Base-by-base conservation (phyloP, 2,113 vertebrate genomes). In the Nothocercus nigrocapillus region DNA sequence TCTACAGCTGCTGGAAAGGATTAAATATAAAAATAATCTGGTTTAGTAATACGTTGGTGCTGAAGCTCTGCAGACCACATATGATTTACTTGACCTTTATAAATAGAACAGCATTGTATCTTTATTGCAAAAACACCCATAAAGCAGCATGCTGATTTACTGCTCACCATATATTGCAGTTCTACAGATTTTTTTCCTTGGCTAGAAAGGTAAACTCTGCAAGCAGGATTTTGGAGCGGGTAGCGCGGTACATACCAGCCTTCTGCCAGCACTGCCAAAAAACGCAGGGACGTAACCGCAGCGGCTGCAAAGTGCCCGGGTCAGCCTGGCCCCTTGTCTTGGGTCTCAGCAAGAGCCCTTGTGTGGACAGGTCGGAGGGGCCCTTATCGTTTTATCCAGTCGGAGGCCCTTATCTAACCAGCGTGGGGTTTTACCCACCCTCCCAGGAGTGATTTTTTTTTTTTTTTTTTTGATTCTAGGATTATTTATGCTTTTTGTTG, bases 71-170 rank as follows among this genome's bases (percentile, higher is more conserved):
- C 68, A 77, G 79, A 14, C 76, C 77, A 72, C 85, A 67, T 53
- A 72, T 64, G 64, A 38, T 92, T 95, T 92, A 78, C 88, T 88
- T 88, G 85, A 85, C 85, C 64, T 95, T 83, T 94, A 93, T 82
- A 93, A 91, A 91, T 54, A 89, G 90, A 95, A 70, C 70, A 89
- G 44, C 61, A 20, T 45, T 49, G 30, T 74, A 45, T 85, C 58
- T 80, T 64, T 89, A 7, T 36, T 66, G 85, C 9, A 59, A 82
- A 69, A 61, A 80, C n/a, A 5, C 6, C 1, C 18, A 17, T 82
- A 66, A 85, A 82, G 59, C 13, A 85, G 67, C 58, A 54, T 15
- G 24, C 3, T 18, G 45, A 40, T 89, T 81, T 89, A 91, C 86
- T 68, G 82, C 56, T n/a, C 34, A 36, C 61, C 59, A 27, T 42